Evolutionary conservation across 1,140 invertebrate genomes (phyloP).

Genomic region (Tetramorium alpestre): DNA sequence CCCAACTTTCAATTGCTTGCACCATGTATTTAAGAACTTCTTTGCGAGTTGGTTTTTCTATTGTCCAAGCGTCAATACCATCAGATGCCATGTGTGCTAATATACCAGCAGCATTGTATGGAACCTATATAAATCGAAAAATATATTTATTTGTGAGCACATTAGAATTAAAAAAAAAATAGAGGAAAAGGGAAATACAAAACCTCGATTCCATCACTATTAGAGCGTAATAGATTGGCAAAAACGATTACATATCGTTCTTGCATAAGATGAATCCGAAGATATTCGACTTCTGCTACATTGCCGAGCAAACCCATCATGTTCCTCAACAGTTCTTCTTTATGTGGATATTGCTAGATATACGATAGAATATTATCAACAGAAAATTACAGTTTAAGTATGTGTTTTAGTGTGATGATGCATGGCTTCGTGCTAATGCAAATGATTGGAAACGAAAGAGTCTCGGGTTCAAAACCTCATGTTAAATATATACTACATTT

Average conservation of each 20-base stretch:
- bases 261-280: constrained; percentile 95
- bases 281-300: constrained; percentile 95
- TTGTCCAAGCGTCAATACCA: constrained; percentile 93
- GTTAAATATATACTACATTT: too few species aligned
- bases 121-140: constrained; percentile 88
- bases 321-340: constrained; percentile 95
- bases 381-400: neutral
- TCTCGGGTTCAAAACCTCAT: too few species aligned
- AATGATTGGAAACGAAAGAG: too few species aligned
- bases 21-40: constrained; percentile 92
- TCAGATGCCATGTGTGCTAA: constrained; percentile 98
- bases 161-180: neutral
- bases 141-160: neutral
- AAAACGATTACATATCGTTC: constrained; percentile 94
- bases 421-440: too few species aligned
- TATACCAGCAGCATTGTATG: constrained; percentile 98
- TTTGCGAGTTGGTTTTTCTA: constrained; percentile 89
- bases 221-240: constrained; percentile 92
- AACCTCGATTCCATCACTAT: constrained; percentile 97
- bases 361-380: constrained; percentile 40
- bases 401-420: too few species aligned
- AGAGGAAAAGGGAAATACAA: constrained; percentile 18
- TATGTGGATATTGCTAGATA: constrained; percentile 92
- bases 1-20: constrained; percentile 94
- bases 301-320: constrained; percentile 99